Percentiles rank a stretch among this genome's conserved stretches.
phyloP scores from a whole-genome alignment of 2,113 vertebrate species.

The Gyps fulvus region DNA sequence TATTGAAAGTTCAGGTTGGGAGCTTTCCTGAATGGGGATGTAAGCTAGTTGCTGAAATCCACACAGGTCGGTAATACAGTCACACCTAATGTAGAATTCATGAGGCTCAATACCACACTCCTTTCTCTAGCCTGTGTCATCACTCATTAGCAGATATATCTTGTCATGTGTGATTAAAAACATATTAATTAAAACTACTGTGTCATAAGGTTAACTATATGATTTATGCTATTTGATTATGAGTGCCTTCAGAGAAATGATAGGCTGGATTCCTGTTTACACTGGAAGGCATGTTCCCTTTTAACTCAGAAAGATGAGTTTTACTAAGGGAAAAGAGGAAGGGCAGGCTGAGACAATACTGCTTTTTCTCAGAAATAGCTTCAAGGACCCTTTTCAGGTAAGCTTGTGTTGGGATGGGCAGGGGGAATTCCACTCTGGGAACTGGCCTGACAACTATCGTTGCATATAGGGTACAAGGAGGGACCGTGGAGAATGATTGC shows the following conservation, averaged over 20 bases:
- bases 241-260: constrained; percentile 7
- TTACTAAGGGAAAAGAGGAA: background rate
- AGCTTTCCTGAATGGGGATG: background rate
- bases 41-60: background rate
- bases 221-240: constrained; percentile 55
- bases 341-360: background rate
- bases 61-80: background rate
- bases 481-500: background rate
- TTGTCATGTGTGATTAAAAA: constrained; percentile 59
- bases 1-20: background rate
- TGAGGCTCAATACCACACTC: background rate
- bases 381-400: background rate
- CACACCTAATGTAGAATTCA: background rate
- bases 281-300: background rate
- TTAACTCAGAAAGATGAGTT: constrained; percentile 27
- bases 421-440: background rate
- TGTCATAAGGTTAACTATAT: constrained; percentile 57
- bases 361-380: background rate
- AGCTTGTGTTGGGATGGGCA: background rate
- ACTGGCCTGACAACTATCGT: background rate
- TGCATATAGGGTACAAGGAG: background rate
- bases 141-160: background rate
- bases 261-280: constrained; percentile 37
- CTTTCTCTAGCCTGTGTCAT: background rate
- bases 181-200: constrained; percentile 51